A percentile compares a stretch with the other conserved stretches of the same genome.
phyloP scores from a whole-genome alignment of 64 coral and sea anemone species.

The Cladopsammia gracilis region DNA sequence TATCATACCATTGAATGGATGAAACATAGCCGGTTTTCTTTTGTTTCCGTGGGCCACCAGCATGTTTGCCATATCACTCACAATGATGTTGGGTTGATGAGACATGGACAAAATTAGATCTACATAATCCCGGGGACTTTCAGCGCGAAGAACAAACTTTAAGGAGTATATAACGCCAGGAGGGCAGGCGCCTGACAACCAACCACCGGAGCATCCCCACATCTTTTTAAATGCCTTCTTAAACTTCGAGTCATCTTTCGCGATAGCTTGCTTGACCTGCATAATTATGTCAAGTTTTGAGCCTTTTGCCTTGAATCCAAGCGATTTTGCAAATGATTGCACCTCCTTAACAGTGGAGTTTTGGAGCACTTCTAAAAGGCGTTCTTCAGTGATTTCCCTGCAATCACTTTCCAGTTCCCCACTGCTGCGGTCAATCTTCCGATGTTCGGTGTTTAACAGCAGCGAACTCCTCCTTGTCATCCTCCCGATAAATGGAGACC shows the following conservation, averaged over 20 bases:
- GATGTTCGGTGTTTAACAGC: conserved; percentile 70
- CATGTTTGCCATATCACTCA: conserved; percentile 83
- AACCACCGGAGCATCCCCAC: conserved; percentile 59
- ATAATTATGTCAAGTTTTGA: conserved; percentile 64
- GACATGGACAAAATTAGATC: conserved; percentile 59
- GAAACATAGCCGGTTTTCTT: conserved; percentile 43
- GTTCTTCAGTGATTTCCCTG: conserved; percentile 69
- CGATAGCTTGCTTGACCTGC: conserved; percentile 28
- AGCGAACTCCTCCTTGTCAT: conserved; percentile 27
- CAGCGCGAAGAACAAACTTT: conserved; percentile 70
- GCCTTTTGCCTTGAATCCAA: conserved; percentile 47
- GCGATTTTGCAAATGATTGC: conserved; percentile 13
- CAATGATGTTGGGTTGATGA: conserved; percentile 55
- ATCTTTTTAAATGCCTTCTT: conserved; percentile 65
- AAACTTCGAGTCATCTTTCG: conserved; percentile 64
- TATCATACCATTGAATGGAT: conserved; percentile 57
- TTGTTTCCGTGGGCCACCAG: conserved; percentile 72
- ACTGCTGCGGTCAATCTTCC: conserved; percentile 11
- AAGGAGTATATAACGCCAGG: conserved; percentile 65
- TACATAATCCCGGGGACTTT: conserved; percentile 69
- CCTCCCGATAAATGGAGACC: conserved; percentile 58
- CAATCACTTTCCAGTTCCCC: conserved; percentile 72
- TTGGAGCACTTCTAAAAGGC: too few relatives aligned
- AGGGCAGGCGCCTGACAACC: conserved; percentile 39
- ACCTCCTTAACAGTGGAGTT: conserved; percentile 27